These are phyloP conservation scores for Glandiceps talaboti DNA, from an alignment of 53 echinoderm and acorn worm species.

Conservation along the genomic window DNA sequence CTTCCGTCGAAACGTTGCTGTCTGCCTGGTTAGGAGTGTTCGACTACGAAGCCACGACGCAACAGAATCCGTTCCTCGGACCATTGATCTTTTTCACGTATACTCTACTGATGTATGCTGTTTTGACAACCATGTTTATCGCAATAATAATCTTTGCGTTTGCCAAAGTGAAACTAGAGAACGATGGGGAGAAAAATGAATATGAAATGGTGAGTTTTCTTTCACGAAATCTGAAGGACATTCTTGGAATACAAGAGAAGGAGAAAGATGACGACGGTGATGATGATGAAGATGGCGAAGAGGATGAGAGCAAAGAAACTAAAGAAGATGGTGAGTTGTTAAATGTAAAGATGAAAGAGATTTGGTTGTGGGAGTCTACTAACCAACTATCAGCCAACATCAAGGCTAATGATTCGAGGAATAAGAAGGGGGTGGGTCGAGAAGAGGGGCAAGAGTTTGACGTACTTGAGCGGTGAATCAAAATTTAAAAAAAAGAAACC, in stretches of 20 bases:
- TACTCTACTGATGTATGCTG: conserved; percentile 44
- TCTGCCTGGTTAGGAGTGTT: conserved; percentile 55
- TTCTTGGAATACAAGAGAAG: neutral
- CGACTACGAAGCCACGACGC: conserved; percentile 40
- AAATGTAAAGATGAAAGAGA: neutral
- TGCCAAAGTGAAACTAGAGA: conserved; percentile 10
- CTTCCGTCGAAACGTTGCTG: conserved; percentile 39
- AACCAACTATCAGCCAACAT: no score
- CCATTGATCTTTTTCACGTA: conserved; percentile 41
- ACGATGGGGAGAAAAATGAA: neutral
- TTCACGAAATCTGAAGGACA: conserved; percentile 15
- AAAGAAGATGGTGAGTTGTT: neutral
- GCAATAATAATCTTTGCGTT: conserved; percentile 60
- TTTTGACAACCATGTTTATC: conserved; percentile 58
- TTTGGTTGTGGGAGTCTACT: neutral
- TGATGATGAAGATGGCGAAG: neutral
- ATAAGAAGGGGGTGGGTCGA: no score
- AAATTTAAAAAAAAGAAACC: no score
- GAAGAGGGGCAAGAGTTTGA: no score
- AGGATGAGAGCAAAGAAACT: neutral
- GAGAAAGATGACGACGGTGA: neutral
- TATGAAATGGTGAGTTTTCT: conserved; percentile 35
- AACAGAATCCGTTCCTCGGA: conserved; percentile 28
- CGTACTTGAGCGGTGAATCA: no score
- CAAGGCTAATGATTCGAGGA: no score